These are phyloP conservation scores for Todiramphus chloris DNA, from an alignment of 2,113 vertebrate genomes.

Conservation along the genomic window DNA sequence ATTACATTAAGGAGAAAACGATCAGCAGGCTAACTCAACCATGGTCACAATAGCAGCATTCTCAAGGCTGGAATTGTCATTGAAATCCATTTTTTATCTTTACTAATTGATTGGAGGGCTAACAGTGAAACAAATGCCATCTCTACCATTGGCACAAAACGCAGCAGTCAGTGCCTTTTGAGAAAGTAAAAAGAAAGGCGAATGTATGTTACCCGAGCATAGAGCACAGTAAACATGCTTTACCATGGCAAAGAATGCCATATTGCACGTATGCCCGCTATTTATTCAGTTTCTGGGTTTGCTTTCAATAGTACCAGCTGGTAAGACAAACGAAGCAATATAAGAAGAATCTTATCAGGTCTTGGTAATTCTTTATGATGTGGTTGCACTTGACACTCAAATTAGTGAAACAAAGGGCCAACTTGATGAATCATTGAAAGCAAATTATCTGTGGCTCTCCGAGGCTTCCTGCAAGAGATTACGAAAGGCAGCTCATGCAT, in stretches of 20 bases:
- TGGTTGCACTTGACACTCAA: constrained; percentile 74
- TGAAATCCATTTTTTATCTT: constrained; percentile 64
- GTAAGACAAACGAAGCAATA: constrained; percentile 54
- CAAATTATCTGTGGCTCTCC: constrained; percentile 72
- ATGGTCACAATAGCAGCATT: constrained; percentile 51
- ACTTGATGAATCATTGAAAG: constrained; percentile 73
- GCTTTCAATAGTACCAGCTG: constrained; percentile 64
- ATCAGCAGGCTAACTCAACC: constrained; percentile 67
- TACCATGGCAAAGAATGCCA: constrained; percentile 18
- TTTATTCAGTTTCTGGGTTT: constrained; percentile 52
- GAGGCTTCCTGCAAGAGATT: constrained; percentile 46
- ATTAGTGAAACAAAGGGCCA: constrained; percentile 79
- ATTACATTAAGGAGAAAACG: constrained; percentile 66
- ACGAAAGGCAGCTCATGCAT: constrained; percentile 55
- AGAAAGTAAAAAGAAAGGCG: constrained; percentile 29
- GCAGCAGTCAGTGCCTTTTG: constrained; percentile 25
- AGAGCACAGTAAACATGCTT: background rate
- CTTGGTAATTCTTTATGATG: constrained; percentile 72
- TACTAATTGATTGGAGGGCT: constrained; percentile 57
- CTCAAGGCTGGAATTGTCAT: constrained; percentile 67
- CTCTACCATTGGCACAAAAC: constrained; percentile 17
- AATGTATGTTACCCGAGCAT: background rate
- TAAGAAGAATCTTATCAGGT: constrained; percentile 63
- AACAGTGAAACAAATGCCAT: constrained; percentile 51
- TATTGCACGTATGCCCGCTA: background rate